Percentiles rank a stretch among this genome's conserved stretches.
phyloP scores from a whole-genome alignment of 2,113 vertebrate species.

The Bos javanicus region DNA sequence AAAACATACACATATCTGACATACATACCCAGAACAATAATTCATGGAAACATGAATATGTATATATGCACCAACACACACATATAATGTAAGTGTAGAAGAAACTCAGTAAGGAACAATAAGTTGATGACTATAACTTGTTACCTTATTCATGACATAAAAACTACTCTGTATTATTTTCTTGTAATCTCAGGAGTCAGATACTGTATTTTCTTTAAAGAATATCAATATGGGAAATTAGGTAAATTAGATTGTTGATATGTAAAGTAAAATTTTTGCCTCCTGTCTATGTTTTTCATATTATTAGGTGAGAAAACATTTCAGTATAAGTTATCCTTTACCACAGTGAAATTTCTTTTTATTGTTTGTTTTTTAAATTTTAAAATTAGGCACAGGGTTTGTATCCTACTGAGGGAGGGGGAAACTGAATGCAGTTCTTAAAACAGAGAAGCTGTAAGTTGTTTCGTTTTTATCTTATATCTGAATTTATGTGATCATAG shows the following conservation, averaged over 20 bases:
- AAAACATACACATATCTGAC: background rate
- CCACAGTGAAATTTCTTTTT: background rate
- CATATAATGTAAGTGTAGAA: background rate
- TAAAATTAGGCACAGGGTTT: background rate
- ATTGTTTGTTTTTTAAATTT: background rate
- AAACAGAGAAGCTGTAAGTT: background rate
- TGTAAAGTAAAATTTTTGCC: background rate
- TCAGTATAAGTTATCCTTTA: background rate
- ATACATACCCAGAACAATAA: background rate
- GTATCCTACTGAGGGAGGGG: background rate
- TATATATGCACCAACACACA: background rate
- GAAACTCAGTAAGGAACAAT: background rate
- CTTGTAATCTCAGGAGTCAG: background rate
- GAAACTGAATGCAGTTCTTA: background rate
- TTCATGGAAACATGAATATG: background rate
- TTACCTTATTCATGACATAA: background rate
- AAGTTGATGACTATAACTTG: background rate
- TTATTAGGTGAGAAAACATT: conserved; percentile 6
- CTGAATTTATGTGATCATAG: background rate
- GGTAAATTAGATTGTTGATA: background rate
- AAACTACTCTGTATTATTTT: background rate
- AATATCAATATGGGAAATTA: background rate
- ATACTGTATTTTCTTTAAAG: background rate
- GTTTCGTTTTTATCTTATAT: background rate
- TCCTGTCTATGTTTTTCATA: background rate